Base-by-base conservation (phyloP, 2,888 invertebrate genomes). In the Panorpa germanica region DNA sequence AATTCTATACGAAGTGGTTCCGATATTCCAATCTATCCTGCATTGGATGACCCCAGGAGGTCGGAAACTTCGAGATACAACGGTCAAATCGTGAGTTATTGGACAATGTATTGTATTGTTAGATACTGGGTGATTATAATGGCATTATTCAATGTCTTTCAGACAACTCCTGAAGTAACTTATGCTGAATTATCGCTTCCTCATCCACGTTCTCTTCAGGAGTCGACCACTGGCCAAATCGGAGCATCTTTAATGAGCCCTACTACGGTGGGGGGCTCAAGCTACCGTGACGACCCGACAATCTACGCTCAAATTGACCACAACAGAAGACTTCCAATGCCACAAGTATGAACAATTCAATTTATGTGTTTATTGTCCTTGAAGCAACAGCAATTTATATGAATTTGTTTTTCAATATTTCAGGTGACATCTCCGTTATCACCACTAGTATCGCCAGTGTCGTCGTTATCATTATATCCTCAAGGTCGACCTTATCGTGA, bases 231-330 rank as follows among this genome's bases (percentile, higher is more conserved):
- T n/a, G n/a, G n/a, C n/a, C n/a, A n/a, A n/a, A n/a, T n/a, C n/a
- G n/a, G n/a, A n/a, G n/a, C n/a, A n/a, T n/a, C n/a, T n/a, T n/a
- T n/a, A n/a, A n/a, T n/a, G n/a, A n/a, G n/a, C n/a, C n/a, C n/a
- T n/a, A n/a, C n/a, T n/a, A n/a, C n/a, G n/a, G n/a, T n/a, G n/a
- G n/a, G n/a, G n/a, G n/a, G n/a, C 35, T 26, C 31, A 11, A 53
- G 54, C 39, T 55, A 55, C 40, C 54, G 53, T 37, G 70, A 70
- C 41, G 73, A 74, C 44, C 63, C 73, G 30, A 72, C 72, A 43
- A 68, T 74, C 46, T 74, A 75, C 52, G 74, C 75, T 35, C 72
- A 74, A 56, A 74, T 75, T 52, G 74, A 74, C 52, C 73, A 73
- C 47, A 63, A 59, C 41, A 63, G 66, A 39, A 56, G 63, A 41